These are phyloP conservation scores for Heliconius charithonia DNA, from an alignment of 2,888 invertebrate species.

Conservation along the genomic window DNA sequence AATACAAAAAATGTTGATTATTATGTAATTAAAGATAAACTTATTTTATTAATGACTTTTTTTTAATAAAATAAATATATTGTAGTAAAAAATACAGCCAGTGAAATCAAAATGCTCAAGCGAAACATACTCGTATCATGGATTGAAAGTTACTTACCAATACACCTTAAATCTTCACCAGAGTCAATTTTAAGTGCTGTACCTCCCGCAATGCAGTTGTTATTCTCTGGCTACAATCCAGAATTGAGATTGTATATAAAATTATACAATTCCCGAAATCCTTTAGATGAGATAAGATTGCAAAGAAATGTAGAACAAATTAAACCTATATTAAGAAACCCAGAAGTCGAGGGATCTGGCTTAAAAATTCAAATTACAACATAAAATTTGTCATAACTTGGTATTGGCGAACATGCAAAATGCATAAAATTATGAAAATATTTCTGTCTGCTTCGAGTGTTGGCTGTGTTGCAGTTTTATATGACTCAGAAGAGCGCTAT, in stretches of 20 bases:
- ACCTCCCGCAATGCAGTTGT: conserved; percentile 69
- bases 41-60: background rate
- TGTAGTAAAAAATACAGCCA: background rate
- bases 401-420: conserved; percentile 47
- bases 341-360: conserved; percentile 37
- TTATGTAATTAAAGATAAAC: background rate
- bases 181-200: conserved; percentile 48
- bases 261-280: conserved; percentile 68
- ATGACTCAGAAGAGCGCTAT: conserved; percentile 34
- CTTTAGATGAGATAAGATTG: conserved; percentile 51
- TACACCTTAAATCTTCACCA: conserved; percentile 37
- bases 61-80: background rate
- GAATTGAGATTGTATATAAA: conserved; percentile 73
- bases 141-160: conserved; percentile 28
- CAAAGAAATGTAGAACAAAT: conserved; percentile 44
- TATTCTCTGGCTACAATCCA: conserved; percentile 72
- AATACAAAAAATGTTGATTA: too few species aligned
- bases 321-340: conserved; percentile 43
- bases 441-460: conserved; percentile 27
- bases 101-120: background rate
- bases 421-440: conserved; percentile 48
- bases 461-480: conserved; percentile 22
- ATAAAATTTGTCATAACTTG: conserved; percentile 49
- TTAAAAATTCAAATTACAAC: conserved; percentile 53
- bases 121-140: background rate